Evolutionary conservation across 2,797 vertebrate species (phyloP), one percentile per base, ranked within the genome.

Genomic region (Nothura maculosa): DNA sequence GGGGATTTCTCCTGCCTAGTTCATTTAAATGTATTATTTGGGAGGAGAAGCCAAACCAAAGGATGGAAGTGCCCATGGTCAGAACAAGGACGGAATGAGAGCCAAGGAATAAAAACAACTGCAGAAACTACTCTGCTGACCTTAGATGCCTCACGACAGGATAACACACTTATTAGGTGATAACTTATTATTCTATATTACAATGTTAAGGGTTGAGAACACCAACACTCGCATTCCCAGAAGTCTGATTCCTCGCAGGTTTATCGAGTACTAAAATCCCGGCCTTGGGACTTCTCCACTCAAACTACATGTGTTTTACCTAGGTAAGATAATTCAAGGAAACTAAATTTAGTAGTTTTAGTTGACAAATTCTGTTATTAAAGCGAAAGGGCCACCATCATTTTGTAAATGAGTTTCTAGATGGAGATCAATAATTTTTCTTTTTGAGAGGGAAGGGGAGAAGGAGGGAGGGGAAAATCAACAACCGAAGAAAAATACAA

Each of bases 401-500:
- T 63, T 86, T 85, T 76, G 50, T 83, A 89, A 86, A 79, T 22
- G 28, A 57, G 42, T 42, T 87, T 58, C 73, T 72, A 72, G 43
- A 69, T 20, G 61, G 38, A 81, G 32, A 43, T 28, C 17, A 74
- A 20, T 38, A 70, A 15, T 6, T 8, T 8, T 38, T 50, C 30
- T 52, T 54, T 54, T 54, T 30, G 28, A 30, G 15, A 16, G 16
- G 52, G 52, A 30, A 30, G 27, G 52, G 16, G 11, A 32, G 4
- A 61, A 0, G 10, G 0, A 12, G 9, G 17, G 19, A n/a, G 16
- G 15, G 19, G 19, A 80, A 6, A 13, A 5, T 54, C 8, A 10
- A 89, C 94, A 87, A 81, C 42, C 32, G 77, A 73, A 80, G 36
- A 30, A 69, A 75, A 72, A 47, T 6, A 57, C 6, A 79, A 19